A percentile compares a stretch with the other conserved stretches of the same genome.
These are phyloP conservation scores for Burhinus bistriatus DNA, from an alignment of 2,113 vertebrate genomes.

Conservation along the genomic window DNA sequence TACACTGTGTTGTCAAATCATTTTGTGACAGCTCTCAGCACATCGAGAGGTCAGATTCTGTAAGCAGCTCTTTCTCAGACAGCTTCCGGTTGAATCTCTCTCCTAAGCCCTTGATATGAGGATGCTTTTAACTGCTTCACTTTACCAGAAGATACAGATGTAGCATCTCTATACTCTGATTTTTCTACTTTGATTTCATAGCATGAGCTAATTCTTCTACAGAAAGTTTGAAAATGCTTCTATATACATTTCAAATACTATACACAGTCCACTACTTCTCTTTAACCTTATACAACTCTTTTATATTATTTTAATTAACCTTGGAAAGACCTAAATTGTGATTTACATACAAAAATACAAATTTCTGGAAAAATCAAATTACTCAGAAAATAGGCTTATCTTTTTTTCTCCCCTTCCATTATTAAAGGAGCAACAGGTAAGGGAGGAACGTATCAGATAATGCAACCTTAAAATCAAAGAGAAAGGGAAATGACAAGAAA, in stretches of 20 bases:
- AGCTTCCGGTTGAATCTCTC: not conserved
- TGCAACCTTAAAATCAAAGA: not conserved
- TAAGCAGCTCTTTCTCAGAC: not conserved
- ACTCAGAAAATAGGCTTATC: not conserved
- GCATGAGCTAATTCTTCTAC: not conserved
- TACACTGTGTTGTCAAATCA: not conserved
- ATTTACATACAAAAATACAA: not conserved
- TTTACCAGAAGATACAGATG: not conserved
- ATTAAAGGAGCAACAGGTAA: not conserved
- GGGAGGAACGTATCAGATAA: not conserved
- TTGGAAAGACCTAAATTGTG: not conserved
- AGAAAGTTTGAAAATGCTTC: not conserved
- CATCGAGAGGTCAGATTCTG: not conserved
- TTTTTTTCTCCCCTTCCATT: fast-evolving
- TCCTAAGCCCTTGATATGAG: not conserved
- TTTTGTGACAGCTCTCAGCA: not conserved
- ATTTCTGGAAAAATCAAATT: not conserved
- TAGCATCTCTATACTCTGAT: not conserved
- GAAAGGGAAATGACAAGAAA: not conserved
- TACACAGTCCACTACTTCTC: not conserved
- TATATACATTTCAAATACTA: not conserved
- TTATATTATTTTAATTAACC: not conserved
- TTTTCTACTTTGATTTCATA: not conserved
- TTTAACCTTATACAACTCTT: not conserved
- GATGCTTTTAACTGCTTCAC: not conserved